Conservation (phyloP, 2,888 invertebrate genomes). For the Tryphoninae sp. region DNA sequence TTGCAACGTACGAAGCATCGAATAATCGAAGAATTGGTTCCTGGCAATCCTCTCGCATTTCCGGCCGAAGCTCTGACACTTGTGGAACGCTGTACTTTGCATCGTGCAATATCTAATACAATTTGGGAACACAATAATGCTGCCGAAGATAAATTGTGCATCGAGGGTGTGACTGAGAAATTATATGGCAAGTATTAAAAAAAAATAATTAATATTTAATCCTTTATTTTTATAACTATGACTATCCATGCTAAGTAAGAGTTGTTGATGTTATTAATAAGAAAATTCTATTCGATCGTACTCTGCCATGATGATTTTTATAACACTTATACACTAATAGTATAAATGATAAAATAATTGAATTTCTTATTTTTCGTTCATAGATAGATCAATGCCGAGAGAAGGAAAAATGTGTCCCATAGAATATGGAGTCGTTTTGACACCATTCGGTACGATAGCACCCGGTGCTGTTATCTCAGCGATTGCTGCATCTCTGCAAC, state of each 20-base stretch:
- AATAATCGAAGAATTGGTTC: conserved; percentile 73
- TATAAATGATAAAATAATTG: background rate
- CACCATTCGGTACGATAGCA: conserved; percentile 85
- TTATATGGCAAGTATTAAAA: conserved; percentile 66
- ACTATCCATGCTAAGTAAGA: background rate
- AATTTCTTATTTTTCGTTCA: background rate
- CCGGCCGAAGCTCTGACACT: conserved; percentile 69
- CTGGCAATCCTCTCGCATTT: conserved; percentile 68
- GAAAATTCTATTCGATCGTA: too few relatives aligned
- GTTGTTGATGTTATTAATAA: too few relatives aligned
- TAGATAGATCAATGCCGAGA: conserved; percentile 66
- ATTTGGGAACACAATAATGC: conserved; percentile 67
- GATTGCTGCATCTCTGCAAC: conserved; percentile 85
- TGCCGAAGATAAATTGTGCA: conserved; percentile 66
- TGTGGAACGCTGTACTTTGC: conserved; percentile 73
- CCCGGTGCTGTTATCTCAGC: conserved; percentile 85
- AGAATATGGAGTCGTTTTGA: conserved; percentile 86
- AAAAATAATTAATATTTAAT: background rate
- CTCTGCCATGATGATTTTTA: too few relatives aligned
- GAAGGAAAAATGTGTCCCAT: conserved; percentile 84
- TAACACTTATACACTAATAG: too few relatives aligned
- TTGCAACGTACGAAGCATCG: conserved; percentile 71
- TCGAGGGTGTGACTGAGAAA: conserved; percentile 66
- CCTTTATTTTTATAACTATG: background rate
- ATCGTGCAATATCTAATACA: conserved; percentile 75